Evolutionary conservation across 2,113 vertebrate genomes (phyloP).

Genomic region (Caracal caracal): DNA sequence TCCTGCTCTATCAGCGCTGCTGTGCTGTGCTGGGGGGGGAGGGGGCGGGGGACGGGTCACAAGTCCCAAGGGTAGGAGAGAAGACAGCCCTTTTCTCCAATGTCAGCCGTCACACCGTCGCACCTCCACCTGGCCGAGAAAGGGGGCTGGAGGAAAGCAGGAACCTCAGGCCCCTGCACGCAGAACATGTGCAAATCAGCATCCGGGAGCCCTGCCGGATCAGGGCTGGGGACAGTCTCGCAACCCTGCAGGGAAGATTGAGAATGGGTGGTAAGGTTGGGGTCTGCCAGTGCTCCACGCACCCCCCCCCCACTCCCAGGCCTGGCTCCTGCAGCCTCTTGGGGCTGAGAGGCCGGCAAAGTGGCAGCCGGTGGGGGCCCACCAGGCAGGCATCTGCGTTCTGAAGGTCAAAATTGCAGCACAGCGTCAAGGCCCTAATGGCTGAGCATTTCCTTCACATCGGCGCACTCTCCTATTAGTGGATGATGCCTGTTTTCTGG

Average conservation of each 20-base stretch:
- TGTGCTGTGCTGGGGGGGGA: neutral
- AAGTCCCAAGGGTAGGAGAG: neutral
- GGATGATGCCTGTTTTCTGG: slow-evolving; percentile 33
- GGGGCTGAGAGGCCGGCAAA: neutral
- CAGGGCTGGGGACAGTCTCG: neutral
- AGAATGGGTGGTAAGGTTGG: too few species aligned
- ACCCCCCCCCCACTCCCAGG: neutral
- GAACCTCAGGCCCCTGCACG: neutral
- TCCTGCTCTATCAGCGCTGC: neutral
- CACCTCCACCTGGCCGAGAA: neutral
- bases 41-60: neutral
- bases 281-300: fast-evolving
- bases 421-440: neutral
- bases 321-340: neutral
- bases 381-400: neutral
- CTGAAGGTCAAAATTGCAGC: slow-evolving; percentile 58
- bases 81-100: neutral
- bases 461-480: neutral
- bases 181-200: neutral
- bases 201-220: neutral
- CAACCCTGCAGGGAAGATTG: neutral
- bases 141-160: neutral
- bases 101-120: neutral
- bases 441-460: neutral
- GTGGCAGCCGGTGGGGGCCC: too few species aligned